These are phyloP conservation scores for Cryptoprocta ferox DNA, from an alignment of 2,797 vertebrate genomes.

Conservation along the genomic window DNA sequence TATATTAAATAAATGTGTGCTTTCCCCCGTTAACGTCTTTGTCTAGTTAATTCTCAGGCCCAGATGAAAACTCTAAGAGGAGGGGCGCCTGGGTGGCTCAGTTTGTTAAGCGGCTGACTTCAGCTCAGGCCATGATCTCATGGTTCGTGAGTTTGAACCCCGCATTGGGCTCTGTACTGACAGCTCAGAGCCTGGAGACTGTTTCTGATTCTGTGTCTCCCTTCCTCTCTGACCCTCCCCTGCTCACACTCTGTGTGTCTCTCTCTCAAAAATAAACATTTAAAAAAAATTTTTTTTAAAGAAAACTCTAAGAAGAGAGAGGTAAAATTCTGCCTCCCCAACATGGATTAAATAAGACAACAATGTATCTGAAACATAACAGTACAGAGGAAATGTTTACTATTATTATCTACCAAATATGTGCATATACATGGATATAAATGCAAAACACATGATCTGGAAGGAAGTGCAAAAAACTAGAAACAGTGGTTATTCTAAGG, in stretches of 20 bases:
- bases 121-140: no score
- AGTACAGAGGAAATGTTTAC: background rate
- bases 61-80: background rate
- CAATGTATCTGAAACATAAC: background rate
- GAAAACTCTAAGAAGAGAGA: background rate
- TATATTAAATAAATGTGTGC: background rate
- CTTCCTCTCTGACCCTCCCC: no score
- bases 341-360: background rate
- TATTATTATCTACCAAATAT: background rate
- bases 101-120: no score
- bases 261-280: no score
- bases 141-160: no score
- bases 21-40: background rate
- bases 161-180: no score
- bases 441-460: background rate
- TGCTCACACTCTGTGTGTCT: no score
- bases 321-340: background rate
- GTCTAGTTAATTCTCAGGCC: background rate
- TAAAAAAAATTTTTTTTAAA: no score
- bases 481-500: background rate
- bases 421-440: background rate
- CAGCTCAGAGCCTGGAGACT: no score
- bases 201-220: no score
- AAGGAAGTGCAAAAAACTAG: background rate
- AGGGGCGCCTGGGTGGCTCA: no score